phyloP scores from a whole-genome alignment of 2,113 vertebrate species.

The Antigone vipio region DNA sequence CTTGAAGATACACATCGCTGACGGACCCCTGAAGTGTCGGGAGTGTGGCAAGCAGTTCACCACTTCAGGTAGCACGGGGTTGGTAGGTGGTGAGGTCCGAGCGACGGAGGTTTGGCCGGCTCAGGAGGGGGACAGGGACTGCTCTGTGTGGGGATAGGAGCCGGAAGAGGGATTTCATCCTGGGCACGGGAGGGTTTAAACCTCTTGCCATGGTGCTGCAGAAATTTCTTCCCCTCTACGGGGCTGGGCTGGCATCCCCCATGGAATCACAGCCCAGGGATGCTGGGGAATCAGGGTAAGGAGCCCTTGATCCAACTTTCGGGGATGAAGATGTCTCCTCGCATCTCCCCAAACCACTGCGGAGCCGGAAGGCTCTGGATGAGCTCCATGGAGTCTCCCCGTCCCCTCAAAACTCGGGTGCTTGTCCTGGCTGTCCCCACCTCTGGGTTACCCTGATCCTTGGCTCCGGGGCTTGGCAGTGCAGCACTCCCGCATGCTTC shows the following conservation, averaged over 20 bases:
- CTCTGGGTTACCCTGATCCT: rapidly evolving
- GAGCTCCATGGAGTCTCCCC: rapidly evolving
- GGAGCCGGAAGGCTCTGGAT: neutral
- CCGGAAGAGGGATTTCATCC: neutral
- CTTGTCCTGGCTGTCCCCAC: neutral
- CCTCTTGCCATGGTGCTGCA: rapidly evolving
- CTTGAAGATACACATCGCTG: slow-evolving; percentile 91
- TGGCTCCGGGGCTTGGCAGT: rapidly evolving
- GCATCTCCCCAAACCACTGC: neutral
- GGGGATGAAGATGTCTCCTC: neutral
- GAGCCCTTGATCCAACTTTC: neutral
- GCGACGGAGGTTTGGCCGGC: rapidly evolving
- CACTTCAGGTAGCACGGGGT: slow-evolving; percentile 83
- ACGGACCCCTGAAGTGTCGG: slow-evolving; percentile 94
- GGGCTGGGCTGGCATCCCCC: rapidly evolving
- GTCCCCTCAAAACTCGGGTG: rapidly evolving
- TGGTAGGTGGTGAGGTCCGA: neutral
- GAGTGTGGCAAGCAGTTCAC: slow-evolving; percentile 99
- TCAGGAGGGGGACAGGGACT: rapidly evolving
- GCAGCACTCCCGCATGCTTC: rapidly evolving
- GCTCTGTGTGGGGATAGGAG: rapidly evolving
- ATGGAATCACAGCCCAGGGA: rapidly evolving
- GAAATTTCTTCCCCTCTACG: neutral
- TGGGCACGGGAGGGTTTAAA: rapidly evolving
- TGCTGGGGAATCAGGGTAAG: neutral